Conservation (phyloP, 1,140 invertebrate genomes). For the Papilio helenus region DNA sequence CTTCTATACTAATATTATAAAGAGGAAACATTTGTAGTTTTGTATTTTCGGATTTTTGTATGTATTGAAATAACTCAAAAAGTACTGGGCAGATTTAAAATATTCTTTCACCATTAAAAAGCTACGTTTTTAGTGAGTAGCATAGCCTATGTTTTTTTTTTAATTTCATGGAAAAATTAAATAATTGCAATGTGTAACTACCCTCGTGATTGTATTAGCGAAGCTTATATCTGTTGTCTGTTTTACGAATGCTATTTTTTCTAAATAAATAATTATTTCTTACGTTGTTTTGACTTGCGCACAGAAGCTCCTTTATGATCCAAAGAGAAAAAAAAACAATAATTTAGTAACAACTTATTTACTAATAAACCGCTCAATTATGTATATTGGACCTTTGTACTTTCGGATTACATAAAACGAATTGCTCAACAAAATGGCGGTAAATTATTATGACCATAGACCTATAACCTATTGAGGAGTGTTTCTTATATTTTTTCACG, state of each 20-base stretch:
- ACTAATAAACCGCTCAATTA: not conserved
- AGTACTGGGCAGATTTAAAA: no score
- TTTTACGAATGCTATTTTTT: conserved; percentile 28
- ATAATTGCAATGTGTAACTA: not conserved
- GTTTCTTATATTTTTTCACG: no score
- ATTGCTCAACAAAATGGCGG: conserved; percentile 14
- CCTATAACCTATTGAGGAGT: no score
- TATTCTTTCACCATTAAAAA: no score
- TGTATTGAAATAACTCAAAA: no score
- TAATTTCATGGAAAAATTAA: no score
- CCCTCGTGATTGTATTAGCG: not conserved
- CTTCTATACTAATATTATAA: no score
- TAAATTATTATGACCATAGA: not conserved
- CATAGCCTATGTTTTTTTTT: no score
- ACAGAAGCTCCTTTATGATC: conserved; percentile 63
- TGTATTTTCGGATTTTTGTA: no score
- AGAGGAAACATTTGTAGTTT: no score
- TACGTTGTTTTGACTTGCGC: conserved; percentile 64
- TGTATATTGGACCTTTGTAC: conserved; percentile 74
- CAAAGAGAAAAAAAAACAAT: conserved; percentile 47
- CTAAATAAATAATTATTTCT: conserved; percentile 57
- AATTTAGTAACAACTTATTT: conserved; percentile 42
- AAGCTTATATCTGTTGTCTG: not conserved
- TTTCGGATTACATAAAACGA: conserved; percentile 8
- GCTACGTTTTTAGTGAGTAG: no score